These are phyloP conservation scores for Acleris laterana DNA, from an alignment of 2,888 invertebrate genomes.

Conservation along the genomic window DNA sequence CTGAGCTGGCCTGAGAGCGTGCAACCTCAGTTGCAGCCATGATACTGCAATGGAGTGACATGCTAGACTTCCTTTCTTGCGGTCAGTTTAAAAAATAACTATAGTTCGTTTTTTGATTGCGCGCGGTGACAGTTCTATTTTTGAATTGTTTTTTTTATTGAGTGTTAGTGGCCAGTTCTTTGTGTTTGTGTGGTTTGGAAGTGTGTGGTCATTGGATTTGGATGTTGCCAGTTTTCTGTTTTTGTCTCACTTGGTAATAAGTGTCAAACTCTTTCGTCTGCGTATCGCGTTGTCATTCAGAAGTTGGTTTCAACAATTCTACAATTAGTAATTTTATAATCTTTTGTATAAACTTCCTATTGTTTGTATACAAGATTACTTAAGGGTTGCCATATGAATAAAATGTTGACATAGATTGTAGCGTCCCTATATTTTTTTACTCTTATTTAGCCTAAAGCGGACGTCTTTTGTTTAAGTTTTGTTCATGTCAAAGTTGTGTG, in stretches of 20 bases:
- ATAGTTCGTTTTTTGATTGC: conserved; percentile 37
- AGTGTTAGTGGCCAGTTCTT: conserved; percentile 18
- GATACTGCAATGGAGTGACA: conserved; percentile 81
- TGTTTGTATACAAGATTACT: too few relatives aligned
- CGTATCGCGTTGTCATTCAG: too few relatives aligned
- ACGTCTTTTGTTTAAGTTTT: too few relatives aligned
- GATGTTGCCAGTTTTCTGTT: conserved; percentile 12
- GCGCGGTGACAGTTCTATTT: conserved; percentile 30
- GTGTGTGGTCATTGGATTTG: neutral
- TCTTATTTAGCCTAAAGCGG: too few relatives aligned
- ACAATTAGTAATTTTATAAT: too few relatives aligned
- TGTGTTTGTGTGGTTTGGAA: conserved; percentile 22
- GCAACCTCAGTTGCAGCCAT: conserved; percentile 75
- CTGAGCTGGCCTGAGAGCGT: conserved; percentile 45
- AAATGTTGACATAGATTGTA: too few relatives aligned
- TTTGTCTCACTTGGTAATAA: conserved; percentile 2
- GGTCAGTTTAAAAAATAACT: conserved; percentile 64
- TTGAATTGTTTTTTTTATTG: too few relatives aligned
- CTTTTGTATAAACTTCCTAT: too few relatives aligned
- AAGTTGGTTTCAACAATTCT: too few relatives aligned
- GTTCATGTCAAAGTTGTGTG: too few relatives aligned
- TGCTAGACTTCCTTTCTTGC: conserved; percentile 75
- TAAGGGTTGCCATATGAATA: too few relatives aligned
- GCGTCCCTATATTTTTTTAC: too few relatives aligned
- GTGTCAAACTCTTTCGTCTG: neutral